These are phyloP conservation scores for Caradrina clavipalpis DNA, from an alignment of 2,888 invertebrate species.

Conservation along the genomic window DNA sequence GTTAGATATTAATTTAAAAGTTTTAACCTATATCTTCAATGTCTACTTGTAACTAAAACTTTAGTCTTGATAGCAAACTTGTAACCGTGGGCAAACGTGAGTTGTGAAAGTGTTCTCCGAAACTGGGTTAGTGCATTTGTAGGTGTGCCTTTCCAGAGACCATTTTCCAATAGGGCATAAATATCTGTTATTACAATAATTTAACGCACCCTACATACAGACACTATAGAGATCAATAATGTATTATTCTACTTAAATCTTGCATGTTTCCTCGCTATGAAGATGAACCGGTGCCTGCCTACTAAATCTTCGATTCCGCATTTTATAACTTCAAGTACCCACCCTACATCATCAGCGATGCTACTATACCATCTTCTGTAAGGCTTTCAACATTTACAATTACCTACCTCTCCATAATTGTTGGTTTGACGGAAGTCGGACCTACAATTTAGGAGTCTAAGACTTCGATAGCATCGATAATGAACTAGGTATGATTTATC, in stretches of 20 bases:
- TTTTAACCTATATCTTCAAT: no score
- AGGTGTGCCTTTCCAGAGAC: background rate
- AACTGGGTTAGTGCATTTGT: conserved; percentile 4
- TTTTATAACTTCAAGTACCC: conserved; percentile 26
- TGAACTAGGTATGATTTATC: conserved; percentile 24
- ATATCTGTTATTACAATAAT: no score
- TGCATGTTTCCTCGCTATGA: conserved; percentile 15
- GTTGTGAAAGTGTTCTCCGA: conserved; percentile 4
- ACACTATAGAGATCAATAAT: conserved; percentile 26
- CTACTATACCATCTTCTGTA: conserved; percentile 47
- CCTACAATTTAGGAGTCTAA: conserved; percentile 23
- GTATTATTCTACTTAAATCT: conserved; percentile 6
- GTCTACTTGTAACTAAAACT: no score
- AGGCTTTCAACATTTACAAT: conserved; percentile 32
- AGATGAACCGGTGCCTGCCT: conserved; percentile 20
- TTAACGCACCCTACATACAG: background rate
- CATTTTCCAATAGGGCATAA: no score
- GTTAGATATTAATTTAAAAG: background rate
- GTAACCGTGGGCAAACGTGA: background rate
- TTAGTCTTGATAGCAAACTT: background rate
- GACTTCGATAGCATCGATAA: conserved; percentile 33
- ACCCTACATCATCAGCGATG: conserved; percentile 8
- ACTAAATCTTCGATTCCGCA: conserved; percentile 32
- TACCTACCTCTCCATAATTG: conserved; percentile 20
- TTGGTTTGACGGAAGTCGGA: conserved; percentile 38